Evolutionary conservation across 2,888 invertebrate genomes (phyloP), one percentile per base, ranked within the genome.

Genomic region (Standfussiana lucernea): DNA sequence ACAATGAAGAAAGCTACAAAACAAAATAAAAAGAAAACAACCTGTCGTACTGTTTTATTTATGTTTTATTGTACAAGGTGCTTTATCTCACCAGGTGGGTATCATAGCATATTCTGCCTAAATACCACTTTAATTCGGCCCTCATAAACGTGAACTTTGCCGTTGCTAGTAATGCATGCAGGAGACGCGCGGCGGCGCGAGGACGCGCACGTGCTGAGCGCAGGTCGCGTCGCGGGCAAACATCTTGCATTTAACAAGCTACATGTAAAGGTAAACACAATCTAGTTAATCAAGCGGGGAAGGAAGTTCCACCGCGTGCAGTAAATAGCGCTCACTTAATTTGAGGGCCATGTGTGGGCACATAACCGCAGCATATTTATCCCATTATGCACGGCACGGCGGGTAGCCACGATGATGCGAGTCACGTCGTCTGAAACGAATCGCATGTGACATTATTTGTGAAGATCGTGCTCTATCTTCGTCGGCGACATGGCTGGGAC

Each of bases 381-480:
- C 96, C 96, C 96, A 96, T 96, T 96, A 96, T 96, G 96, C 96
- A 95, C 92, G 95, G 95, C 95, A 93, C 94, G 94, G 91, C 92
- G 92, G 92, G 92, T 92, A 91, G 93, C 93, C 93, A 93, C 94
- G 94, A 93, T 90, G 95, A 96, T 96, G 96, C 96, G 95, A 96
- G 96, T 96, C 96, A 96, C 96, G 96, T 96, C 94, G 93, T 91
- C 93, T 93, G 96, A 96, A 96, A 96, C 96, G 96, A 96, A 96
- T 96, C 96, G 96, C 96, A 96, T 96, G 96, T 96, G 96, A 96
- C 96, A 96, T 96, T 96, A 96, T 96, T 96, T 96, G 96, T 96
- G 96, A 96, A 96, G 96, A 96, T 96, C 96, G 96, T 96, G 96
- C 96, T 96, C 96, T 96, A 96, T 96, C 96, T 96, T 96, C 96